These are phyloP conservation scores for Xestia xanthographa DNA, from an alignment of 2,888 invertebrate genomes.

Conservation along the genomic window DNA sequence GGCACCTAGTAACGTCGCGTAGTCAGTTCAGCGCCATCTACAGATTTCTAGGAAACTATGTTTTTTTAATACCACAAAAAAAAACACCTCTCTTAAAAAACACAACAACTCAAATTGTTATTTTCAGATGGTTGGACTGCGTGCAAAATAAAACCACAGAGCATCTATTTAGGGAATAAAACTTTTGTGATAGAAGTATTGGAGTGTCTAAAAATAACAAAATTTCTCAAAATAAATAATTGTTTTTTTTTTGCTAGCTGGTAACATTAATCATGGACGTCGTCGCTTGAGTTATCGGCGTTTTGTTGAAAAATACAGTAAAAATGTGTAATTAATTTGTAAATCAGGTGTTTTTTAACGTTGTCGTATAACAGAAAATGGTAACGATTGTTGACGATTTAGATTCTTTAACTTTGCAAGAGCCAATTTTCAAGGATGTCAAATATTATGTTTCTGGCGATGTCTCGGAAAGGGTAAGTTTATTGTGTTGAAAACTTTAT, in stretches of 20 bases:
- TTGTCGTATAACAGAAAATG: slow-evolving; percentile 83
- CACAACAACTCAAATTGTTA: background rate
- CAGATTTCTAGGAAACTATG: too few relatives aligned
- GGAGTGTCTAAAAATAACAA: background rate
- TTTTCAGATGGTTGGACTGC: background rate
- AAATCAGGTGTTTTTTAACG: slow-evolving; percentile 69
- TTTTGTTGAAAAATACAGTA: slow-evolving; percentile 77
- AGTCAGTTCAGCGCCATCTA: too few relatives aligned
- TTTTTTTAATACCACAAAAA: too few relatives aligned
- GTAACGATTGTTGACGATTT: slow-evolving; percentile 90
- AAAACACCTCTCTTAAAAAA: background rate
- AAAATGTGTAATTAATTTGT: slow-evolving; percentile 81
- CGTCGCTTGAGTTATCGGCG: slow-evolving; percentile 79
- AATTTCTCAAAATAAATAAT: background rate
- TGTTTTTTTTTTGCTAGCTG: slow-evolving; percentile 47
- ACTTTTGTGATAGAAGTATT: background rate
- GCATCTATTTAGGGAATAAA: too few relatives aligned
- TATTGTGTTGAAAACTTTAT: slow-evolving; percentile 75
- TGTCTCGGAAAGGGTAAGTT: slow-evolving; percentile 93
- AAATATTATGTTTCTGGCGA: slow-evolving; percentile 96
- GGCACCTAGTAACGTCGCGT: too few relatives aligned
- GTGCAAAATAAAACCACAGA: too few relatives aligned
- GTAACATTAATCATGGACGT: slow-evolving; percentile 85
- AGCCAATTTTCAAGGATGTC: slow-evolving; percentile 95
- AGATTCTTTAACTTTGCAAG: slow-evolving; percentile 89